Percentiles rank a stretch among this genome's conserved stretches.
Evolutionary conservation across 2,888 invertebrate genomes (phyloP).

Genomic region (Amphipyra berbera): DNA sequence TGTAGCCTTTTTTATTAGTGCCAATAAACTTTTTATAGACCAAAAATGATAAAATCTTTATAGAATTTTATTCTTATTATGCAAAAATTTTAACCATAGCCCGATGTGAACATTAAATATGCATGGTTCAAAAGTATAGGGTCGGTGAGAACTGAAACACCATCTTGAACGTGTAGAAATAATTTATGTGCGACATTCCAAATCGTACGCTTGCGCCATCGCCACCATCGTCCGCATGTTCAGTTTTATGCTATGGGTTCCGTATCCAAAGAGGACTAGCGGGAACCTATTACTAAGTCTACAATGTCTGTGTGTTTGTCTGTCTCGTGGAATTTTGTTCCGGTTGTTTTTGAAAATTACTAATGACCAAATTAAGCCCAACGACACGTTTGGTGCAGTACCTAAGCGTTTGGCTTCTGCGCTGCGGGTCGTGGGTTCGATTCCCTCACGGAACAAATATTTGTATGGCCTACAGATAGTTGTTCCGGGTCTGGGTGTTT

Average conservation of each 20-base stretch:
- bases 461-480: no score
- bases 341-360: no score
- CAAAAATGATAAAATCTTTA: neutral
- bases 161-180: slow-evolving; percentile 27
- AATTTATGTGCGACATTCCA: slow-evolving; percentile 30
- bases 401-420: no score
- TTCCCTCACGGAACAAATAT: no score
- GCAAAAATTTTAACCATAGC: neutral
- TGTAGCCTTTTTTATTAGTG: slow-evolving; percentile 21
- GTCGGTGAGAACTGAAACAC: slow-evolving; percentile 22
- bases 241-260: slow-evolving; percentile 30
- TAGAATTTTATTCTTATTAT: slow-evolving; percentile 6
- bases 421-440: no score
- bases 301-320: no score
- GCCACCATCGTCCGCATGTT: slow-evolving; percentile 6
- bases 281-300: no score
- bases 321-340: no score
- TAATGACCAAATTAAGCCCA: no score
- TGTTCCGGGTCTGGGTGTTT: no score
- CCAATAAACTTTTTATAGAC: slow-evolving; percentile 23
- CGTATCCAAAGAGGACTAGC: no score
- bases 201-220: slow-evolving; percentile 13
- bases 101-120: slow-evolving; percentile 17
- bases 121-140: slow-evolving; percentile 21
- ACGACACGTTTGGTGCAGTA: no score